These are phyloP conservation scores for Enchytraeus crypticus DNA, from an alignment of 2,888 invertebrate species.

Conservation along the genomic window DNA sequence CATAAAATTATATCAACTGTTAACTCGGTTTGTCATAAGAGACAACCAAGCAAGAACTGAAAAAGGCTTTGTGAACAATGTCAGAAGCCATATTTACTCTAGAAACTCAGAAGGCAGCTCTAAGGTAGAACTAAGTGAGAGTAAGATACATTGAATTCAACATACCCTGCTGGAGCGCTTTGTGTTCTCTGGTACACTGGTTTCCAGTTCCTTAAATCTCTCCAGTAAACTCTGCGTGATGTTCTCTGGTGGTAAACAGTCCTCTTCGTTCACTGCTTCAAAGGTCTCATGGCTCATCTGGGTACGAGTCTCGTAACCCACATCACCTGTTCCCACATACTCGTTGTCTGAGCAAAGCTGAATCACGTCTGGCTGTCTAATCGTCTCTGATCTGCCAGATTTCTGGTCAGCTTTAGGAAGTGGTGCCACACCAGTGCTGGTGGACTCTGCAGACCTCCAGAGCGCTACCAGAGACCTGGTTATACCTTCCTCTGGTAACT, in stretches of 20 bases:
- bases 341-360: no score
- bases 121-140: no score
- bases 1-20: no score
- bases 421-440: neutral
- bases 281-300: neutral
- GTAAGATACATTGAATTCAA: no score
- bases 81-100: no score
- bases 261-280: neutral
- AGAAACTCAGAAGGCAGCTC: no score
- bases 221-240: conserved; percentile 1
- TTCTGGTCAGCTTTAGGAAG: neutral
- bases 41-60: no score
- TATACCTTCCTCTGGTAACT: conserved; percentile 2
- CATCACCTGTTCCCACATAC: no score
- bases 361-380: neutral
- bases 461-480: neutral
- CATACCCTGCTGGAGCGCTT: no score
- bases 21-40: no score
- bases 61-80: no score
- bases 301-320: no score
- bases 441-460: neutral
- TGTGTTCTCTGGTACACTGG: neutral
- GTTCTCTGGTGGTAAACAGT: conserved; percentile 1
- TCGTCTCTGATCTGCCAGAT: neutral
- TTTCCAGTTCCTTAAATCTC: neutral